Evolutionary conservation across 1,140 invertebrate genomes (phyloP).

Genomic region (Zaprionus nigranus): DNA sequence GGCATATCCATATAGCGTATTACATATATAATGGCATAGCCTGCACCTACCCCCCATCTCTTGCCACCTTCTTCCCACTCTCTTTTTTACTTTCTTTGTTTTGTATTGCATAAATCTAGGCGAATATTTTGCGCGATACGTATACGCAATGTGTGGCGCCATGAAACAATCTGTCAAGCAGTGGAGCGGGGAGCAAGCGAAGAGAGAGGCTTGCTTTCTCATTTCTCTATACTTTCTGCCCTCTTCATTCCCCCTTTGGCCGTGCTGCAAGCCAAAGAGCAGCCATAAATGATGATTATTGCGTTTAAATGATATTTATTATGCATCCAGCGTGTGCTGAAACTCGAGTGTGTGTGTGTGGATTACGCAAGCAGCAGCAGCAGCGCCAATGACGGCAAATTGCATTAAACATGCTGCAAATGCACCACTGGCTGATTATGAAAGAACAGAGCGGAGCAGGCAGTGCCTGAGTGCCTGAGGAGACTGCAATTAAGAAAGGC

Average conservation of each 20-base stretch:
- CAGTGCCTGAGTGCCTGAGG: background rate
- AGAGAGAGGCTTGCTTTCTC: background rate
- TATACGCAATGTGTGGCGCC: constrained; percentile 49
- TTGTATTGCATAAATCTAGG: constrained; percentile 71
- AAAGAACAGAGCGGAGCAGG: background rate
- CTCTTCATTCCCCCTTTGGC: too few species aligned
- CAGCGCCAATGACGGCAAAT: constrained; percentile 40
- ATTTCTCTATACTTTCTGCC: too few species aligned
- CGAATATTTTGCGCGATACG: constrained; percentile 56
- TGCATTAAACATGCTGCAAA: constrained; percentile 43
- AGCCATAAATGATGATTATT: constrained; percentile 62
- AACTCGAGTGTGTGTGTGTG: constrained; percentile 5
- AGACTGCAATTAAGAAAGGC: background rate
- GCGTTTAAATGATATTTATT: constrained; percentile 53
- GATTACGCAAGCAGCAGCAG: constrained; percentile 33
- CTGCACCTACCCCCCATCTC: background rate
- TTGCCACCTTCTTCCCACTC: background rate
- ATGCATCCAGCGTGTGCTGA: constrained; percentile 21
- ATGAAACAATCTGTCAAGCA: constrained; percentile 41
- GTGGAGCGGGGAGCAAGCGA: background rate
- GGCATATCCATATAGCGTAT: constrained; percentile 32
- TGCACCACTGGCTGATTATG: background rate
- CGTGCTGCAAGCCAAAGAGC: constrained; percentile 1
- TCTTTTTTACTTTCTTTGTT: background rate
- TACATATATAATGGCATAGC: background rate